A percentile compares a stretch with the other conserved stretches of the same genome.
These are phyloP conservation scores for Danio kyathit DNA, from an alignment of 2,797 vertebrate genomes.

Conservation along the genomic window DNA sequence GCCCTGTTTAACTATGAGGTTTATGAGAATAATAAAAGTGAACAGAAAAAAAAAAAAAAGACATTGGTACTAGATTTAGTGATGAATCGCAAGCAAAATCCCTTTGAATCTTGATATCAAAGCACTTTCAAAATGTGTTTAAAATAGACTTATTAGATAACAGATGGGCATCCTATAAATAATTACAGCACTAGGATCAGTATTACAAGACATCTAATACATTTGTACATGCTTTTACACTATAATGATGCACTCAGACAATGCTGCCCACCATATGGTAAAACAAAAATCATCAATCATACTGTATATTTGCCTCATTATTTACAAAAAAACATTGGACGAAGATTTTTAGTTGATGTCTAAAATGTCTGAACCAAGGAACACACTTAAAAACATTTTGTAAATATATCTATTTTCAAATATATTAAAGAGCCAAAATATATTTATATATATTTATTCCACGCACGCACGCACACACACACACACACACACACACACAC, in stretches of 20 bases:
- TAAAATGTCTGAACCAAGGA: no score
- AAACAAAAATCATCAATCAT: no score
- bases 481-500: no score
- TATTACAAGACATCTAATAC: not conserved
- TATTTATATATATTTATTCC: no score
- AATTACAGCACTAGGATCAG: slow-evolving; percentile 13
- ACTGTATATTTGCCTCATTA: no score
- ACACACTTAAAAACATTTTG: no score
- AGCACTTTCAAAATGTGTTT: not conserved
- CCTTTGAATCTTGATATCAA: not conserved
- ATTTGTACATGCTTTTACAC: not conserved
- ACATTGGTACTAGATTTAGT: not conserved
- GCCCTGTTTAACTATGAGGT: slow-evolving; percentile 9
- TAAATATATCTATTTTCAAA: no score
- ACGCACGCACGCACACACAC: no score
- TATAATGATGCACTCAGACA: not conserved
- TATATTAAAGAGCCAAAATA: no score
- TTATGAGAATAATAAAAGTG: slow-evolving; percentile 22
- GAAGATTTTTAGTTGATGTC: no score
- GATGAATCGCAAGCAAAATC: slow-evolving; percentile 8
- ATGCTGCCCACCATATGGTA: not conserved
- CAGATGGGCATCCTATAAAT: not conserved
- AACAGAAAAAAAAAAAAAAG: not conserved
- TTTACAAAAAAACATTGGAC: no score
- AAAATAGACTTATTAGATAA: not conserved